These are phyloP conservation scores for Gallinago stenura DNA, from an alignment of 2,797 vertebrate genomes.

Conservation along the genomic window DNA sequence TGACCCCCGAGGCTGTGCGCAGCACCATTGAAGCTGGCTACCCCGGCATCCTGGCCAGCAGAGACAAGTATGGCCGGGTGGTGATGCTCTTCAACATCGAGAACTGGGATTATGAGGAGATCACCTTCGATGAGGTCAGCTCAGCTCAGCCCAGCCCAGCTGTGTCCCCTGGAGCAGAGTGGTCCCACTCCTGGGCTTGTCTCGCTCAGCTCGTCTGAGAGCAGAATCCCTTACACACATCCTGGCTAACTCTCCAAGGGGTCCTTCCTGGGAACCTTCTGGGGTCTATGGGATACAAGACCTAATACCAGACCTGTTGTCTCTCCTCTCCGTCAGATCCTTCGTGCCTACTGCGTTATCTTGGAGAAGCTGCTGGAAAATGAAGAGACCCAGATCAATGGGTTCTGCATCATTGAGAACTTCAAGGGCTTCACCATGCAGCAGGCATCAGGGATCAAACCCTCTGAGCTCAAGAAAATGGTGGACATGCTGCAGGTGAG, in stretches of 20 bases:
- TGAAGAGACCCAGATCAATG: conserved; percentile 97
- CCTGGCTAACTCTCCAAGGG: neutral
- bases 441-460: conserved; percentile 93
- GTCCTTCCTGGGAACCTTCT: neutral
- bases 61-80: conserved; percentile 94
- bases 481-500: conserved; percentile 98
- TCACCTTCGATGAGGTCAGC: conserved; percentile 96
- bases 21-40: conserved; percentile 96
- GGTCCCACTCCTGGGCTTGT: accelerated
- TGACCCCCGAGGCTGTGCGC: conserved; percentile 90
- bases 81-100: conserved; percentile 98
- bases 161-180: accelerated
- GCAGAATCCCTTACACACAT: neutral
- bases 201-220: accelerated
- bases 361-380: conserved; percentile 95
- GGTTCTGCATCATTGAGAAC: conserved; percentile 96
- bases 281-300: neutral
- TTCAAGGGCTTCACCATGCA: conserved; percentile 98
- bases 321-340: conserved; percentile 79
- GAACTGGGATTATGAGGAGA: conserved; percentile 98
- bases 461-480: conserved; percentile 97
- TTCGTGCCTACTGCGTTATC: conserved; percentile 96
- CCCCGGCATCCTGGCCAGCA: conserved; percentile 89
- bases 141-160: neutral
- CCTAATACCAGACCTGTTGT: neutral